phyloP scores from a whole-genome alignment of 2,888 invertebrate genomes.

The Mythimna vitellina region DNA sequence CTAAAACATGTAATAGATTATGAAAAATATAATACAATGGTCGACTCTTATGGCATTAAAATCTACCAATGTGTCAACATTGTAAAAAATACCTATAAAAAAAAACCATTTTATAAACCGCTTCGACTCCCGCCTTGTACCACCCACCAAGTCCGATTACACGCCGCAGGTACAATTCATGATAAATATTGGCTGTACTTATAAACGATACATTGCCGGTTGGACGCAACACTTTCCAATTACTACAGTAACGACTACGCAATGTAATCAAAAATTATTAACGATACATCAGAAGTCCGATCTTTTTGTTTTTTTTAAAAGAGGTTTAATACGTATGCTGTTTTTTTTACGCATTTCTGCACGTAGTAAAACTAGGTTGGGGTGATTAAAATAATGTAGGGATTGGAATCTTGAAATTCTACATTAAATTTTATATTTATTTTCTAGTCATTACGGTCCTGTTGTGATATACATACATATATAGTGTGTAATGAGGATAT shows the following conservation, averaged over 20 bases:
- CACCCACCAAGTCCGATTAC: constrained; percentile 50
- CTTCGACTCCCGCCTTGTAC: constrained; percentile 21
- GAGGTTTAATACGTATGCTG: constrained; percentile 10
- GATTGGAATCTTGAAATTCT: background rate
- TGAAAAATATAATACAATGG: too few relatives aligned
- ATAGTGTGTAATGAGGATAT: too few relatives aligned
- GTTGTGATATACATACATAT: too few relatives aligned
- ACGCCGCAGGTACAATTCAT: constrained; percentile 50
- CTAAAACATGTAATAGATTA: too few relatives aligned
- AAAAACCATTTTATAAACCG: background rate
- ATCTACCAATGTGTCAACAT: too few relatives aligned
- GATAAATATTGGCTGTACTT: constrained; percentile 61
- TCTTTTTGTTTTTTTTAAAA: background rate
- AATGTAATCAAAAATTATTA: constrained; percentile 47
- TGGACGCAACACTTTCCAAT: constrained; percentile 19
- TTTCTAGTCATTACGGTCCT: background rate
- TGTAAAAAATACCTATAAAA: too few relatives aligned
- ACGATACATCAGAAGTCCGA: background rate
- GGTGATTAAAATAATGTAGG: background rate
- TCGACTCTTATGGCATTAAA: too few relatives aligned
- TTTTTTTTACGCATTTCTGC: constrained; percentile 22
- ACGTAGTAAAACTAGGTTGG: constrained; percentile 17
- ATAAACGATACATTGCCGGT: constrained; percentile 48
- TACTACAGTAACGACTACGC: constrained; percentile 28
- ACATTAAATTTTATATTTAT: background rate